Conservation (phyloP, 2,113 vertebrate genomes). For the Pithys albifrons region DNA sequence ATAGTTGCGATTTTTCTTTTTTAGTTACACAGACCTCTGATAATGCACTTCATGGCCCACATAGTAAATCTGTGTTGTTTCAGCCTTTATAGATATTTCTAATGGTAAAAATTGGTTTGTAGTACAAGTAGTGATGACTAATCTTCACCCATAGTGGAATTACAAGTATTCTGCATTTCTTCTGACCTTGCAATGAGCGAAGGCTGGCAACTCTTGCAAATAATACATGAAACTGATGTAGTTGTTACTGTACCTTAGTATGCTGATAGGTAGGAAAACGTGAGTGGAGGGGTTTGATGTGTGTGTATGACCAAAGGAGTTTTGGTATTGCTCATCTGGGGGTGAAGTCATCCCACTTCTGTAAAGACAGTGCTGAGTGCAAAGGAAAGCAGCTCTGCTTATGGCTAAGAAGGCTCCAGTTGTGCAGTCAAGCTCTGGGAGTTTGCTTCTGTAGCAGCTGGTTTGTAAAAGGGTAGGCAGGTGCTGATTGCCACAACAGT, state of each 20-base stretch:
- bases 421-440: not conserved
- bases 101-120: not conserved
- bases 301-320: slow-evolving; percentile 7
- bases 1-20: not conserved
- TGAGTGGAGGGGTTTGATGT: not conserved
- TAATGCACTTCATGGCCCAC: not conserved
- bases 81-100: not conserved
- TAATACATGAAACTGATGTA: not conserved
- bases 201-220: not conserved
- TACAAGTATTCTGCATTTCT: not conserved
- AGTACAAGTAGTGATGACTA: not conserved
- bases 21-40: not conserved
- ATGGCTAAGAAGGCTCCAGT: not conserved
- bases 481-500: not conserved
- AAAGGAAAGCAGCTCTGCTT: not conserved
- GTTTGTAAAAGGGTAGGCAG: not conserved
- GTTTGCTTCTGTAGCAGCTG: not conserved
- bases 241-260: not conserved
- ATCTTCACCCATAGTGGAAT: not conserved
- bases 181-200: not conserved
- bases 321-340: slow-evolving; percentile 43
- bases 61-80: not conserved
- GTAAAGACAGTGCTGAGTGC: not conserved
- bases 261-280: not conserved
- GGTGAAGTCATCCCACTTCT: not conserved